These are phyloP conservation scores for Manacus vitellinus DNA, from an alignment of 2,113 vertebrate genomes.

Conservation along the genomic window DNA sequence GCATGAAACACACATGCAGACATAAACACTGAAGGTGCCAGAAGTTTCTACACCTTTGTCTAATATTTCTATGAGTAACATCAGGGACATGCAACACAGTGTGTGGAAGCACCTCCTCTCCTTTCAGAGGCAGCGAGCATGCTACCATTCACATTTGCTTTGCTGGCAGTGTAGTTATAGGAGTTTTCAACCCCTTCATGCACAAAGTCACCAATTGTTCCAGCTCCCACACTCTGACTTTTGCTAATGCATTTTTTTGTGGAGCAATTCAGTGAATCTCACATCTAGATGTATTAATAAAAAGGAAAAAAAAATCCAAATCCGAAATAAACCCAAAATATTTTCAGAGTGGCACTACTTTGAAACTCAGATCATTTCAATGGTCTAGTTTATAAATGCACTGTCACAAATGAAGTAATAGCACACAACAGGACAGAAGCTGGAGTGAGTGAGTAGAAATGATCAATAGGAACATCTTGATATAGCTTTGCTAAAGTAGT, in stretches of 20 bases:
- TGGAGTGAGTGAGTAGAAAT: background rate
- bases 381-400: background rate
- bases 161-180: background rate
- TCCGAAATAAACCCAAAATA: background rate
- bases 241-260: background rate
- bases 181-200: background rate
- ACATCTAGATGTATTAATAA: background rate
- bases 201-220: background rate
- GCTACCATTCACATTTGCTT: background rate
- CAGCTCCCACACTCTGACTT: background rate
- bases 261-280: background rate
- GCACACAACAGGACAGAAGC: background rate
- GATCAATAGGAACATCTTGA: background rate
- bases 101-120: background rate
- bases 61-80: background rate
- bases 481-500: background rate
- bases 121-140: background rate
- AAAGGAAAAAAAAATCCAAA: background rate
- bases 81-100: background rate
- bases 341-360: background rate
- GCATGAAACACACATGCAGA: background rate
- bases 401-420: background rate
- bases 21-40: background rate
- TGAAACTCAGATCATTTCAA: background rate
- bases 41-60: background rate